These are phyloP conservation scores for Rhea pennata DNA, from an alignment of 2,113 vertebrate genomes.

Conservation along the genomic window DNA sequence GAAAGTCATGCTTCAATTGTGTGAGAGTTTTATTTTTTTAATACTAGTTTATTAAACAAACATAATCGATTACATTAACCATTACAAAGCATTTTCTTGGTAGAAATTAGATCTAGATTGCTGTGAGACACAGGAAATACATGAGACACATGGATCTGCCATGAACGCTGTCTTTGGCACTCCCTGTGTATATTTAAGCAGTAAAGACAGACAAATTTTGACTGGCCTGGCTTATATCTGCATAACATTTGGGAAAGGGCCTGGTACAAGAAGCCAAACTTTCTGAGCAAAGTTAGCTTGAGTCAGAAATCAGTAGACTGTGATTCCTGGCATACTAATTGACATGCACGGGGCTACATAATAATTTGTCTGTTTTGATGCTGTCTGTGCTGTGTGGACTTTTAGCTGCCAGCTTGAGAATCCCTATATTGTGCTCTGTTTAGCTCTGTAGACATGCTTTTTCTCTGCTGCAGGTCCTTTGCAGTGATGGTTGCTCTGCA, in stretches of 20 bases:
- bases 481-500: background rate
- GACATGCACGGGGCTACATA: background rate
- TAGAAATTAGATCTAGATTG: background rate
- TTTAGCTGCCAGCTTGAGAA: background rate
- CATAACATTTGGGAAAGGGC: background rate
- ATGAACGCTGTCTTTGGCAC: background rate
- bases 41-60: background rate
- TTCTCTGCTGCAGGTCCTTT: background rate
- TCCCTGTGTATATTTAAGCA: background rate
- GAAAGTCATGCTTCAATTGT: background rate
- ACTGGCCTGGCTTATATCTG: background rate
- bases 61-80: background rate
- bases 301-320: constrained; percentile 5
- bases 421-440: background rate
- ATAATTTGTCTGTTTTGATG: background rate
- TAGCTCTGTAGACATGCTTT: background rate
- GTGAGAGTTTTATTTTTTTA: background rate
- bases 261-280: background rate
- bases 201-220: background rate
- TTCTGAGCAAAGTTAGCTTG: background rate
- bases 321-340: background rate
- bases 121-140: background rate
- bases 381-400: background rate
- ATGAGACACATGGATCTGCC: background rate
- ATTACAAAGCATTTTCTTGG: background rate